Evolutionary conservation across 1,140 invertebrate species (phyloP).

Genomic region (Charaxes varanes): DNA sequence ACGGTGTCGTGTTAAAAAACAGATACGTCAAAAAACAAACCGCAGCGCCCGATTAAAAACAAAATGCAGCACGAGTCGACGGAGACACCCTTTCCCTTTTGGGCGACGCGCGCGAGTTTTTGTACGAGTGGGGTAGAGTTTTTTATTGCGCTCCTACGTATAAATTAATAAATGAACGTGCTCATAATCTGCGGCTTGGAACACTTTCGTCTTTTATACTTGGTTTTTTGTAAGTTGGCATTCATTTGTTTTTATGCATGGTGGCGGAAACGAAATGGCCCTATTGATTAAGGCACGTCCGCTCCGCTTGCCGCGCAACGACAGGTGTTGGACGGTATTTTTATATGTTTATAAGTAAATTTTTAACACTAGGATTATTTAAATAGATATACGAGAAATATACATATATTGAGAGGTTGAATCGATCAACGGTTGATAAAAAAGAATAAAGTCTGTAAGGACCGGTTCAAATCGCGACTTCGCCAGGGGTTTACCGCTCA

Average conservation of each 20-base stretch:
- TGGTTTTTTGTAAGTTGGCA: slow-evolving; percentile 45
- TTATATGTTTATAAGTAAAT: no score
- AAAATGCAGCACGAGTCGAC: slow-evolving; percentile 66
- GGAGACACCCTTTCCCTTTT: slow-evolving; percentile 72
- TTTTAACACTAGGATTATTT: no score
- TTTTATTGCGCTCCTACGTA: slow-evolving; percentile 65
- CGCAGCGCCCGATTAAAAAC: slow-evolving; percentile 65
- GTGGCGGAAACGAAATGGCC: slow-evolving; percentile 49
- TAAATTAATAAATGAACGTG: slow-evolving; percentile 73
- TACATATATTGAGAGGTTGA: no score
- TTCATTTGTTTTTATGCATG: slow-evolving; percentile 64
- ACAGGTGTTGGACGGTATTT: slow-evolving; percentile 46
- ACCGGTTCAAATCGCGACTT: no score
- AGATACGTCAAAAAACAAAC: slow-evolving; percentile 68
- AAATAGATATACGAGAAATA: no score
- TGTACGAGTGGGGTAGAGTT: slow-evolving; percentile 62
- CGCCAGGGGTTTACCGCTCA: no score
- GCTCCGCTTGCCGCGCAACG: slow-evolving; percentile 20
- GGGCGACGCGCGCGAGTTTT: slow-evolving; percentile 68
- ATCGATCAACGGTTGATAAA: no score
- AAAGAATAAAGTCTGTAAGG: no score
- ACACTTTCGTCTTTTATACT: slow-evolving; percentile 71
- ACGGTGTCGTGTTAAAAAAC: slow-evolving; percentile 70
- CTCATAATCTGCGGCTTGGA: slow-evolving; percentile 67
- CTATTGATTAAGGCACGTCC: slow-evolving; percentile 55